Conservation (phyloP, 2,113 vertebrate species). For the Ariopsis seemanni region DNA sequence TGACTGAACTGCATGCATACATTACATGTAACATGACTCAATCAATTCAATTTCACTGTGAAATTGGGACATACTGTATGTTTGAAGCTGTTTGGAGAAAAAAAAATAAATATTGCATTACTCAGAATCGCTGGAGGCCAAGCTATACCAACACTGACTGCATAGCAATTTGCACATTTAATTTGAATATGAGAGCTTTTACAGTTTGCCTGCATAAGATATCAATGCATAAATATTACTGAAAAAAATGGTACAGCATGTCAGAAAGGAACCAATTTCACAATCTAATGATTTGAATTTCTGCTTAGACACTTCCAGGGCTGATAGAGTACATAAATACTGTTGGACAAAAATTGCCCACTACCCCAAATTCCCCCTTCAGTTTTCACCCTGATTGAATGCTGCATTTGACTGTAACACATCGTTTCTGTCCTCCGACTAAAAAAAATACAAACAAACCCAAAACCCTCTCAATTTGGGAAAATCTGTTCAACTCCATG, state of each 20-base stretch:
- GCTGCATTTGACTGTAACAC: neutral
- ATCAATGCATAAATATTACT: neutral
- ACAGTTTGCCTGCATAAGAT: neutral
- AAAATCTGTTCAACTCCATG: neutral
- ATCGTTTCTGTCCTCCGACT: neutral
- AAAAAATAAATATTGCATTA: neutral
- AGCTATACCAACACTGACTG: neutral
- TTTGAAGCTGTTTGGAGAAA: neutral
- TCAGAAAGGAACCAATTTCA: conserved; percentile 2
- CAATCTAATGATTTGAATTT: neutral
- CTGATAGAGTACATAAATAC: neutral
- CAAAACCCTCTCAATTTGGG: neutral
- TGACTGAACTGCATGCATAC: neutral
- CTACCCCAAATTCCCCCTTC: neutral
- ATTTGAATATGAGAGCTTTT: neutral
- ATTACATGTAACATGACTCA: neutral
- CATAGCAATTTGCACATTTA: neutral
- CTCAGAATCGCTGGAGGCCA: neutral
- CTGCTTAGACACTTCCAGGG: neutral
- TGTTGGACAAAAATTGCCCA: neutral
- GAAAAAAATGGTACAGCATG: neutral
- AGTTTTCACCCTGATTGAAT: neutral
- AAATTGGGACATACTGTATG: neutral
- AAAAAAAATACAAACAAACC: no score
- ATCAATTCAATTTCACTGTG: neutral